Evolutionary conservation across 2,113 vertebrate genomes (phyloP), one percentile per base, ranked within the genome.

Genomic region (Pica pica): DNA sequence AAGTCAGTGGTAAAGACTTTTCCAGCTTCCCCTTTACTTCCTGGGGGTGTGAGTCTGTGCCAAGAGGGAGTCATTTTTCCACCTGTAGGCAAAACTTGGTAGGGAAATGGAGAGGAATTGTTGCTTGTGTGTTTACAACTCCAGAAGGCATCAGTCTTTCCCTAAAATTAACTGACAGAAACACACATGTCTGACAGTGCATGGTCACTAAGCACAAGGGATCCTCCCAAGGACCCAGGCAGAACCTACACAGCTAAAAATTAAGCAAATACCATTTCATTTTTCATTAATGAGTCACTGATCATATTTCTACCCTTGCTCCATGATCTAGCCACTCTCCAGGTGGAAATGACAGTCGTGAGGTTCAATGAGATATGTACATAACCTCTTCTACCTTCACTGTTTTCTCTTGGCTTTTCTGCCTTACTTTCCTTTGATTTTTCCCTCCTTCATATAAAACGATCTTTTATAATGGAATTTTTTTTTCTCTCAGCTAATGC

Each of bases 111-210:
- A 70, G 26, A 63, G 16, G 35, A 91, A 33, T 33, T 47, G 35
- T 47, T 39, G 13, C 26, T 90, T 59, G 44, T 44, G 12, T 44
- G 42, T 79, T 75, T 90, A 60, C 39, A 50, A 10, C 42, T 89
- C 22, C 61, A 87, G 79, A 85, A 85, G 13, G 19, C 44, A 82
- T n/a, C 65, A 82, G 9, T 11, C 39, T 88, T 75, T 83, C 70
- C 74, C 63, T 88, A 61, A 89, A 93, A 93, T 84, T 70, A 63
- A 30, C 47, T 55, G 35, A 60, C 44, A 90, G 86, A 91, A 76
- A 16, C 35, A 68, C 30, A 37, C 1, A 1, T 0, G 0, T 83
- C 56, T 86, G 76, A 69, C 73, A 63, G 39, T 4, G 5, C 35
- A 21, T 7, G 57, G 69, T 71, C 84, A 75, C 52, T 39, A 27